These are phyloP conservation scores for Pachypeltis micranthus DNA, from an alignment of 1,140 invertebrate species.

Conservation along the genomic window DNA sequence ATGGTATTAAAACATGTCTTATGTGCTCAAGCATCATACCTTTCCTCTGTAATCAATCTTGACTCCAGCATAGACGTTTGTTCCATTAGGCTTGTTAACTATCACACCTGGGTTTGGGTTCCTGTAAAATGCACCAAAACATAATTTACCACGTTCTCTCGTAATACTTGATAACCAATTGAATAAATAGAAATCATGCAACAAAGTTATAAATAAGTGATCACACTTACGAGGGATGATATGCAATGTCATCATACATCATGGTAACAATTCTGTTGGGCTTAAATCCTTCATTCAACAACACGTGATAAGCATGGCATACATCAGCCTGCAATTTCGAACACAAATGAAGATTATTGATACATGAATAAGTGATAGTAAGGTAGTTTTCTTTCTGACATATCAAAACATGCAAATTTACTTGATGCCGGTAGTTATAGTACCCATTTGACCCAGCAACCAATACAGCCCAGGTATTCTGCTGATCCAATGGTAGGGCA, in stretches of 20 bases:
- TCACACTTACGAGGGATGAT: conserved; percentile 39
- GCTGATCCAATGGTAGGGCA: too few species aligned
- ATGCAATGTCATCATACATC: conserved; percentile 51
- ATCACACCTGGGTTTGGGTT: conserved; percentile 47
- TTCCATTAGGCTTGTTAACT: conserved; percentile 46
- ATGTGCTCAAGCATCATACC: too few species aligned
- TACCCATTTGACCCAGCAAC: conserved; percentile 47
- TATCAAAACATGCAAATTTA: too few species aligned
- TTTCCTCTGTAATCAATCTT: conserved; percentile 44
- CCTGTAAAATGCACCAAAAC: conserved; percentile 30
- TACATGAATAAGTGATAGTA: not conserved
- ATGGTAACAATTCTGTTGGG: conserved; percentile 46
- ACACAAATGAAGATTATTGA: not conserved
- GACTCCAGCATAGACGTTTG: conserved; percentile 46
- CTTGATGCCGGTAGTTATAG: conserved; percentile 49
- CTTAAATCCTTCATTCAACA: conserved; percentile 43
- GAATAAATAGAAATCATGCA: not conserved
- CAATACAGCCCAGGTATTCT: conserved; percentile 43
- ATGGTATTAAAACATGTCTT: too few species aligned
- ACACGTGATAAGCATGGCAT: conserved; percentile 48
- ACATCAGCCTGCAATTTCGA: conserved; percentile 40
- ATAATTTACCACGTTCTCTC: not conserved
- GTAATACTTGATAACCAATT: not conserved
- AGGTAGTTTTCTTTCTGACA: conserved; percentile 4
- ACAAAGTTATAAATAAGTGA: not conserved